These are phyloP conservation scores for Hydrotaea diabolus DNA, from an alignment of 2,888 invertebrate species.

Conservation along the genomic window DNA sequence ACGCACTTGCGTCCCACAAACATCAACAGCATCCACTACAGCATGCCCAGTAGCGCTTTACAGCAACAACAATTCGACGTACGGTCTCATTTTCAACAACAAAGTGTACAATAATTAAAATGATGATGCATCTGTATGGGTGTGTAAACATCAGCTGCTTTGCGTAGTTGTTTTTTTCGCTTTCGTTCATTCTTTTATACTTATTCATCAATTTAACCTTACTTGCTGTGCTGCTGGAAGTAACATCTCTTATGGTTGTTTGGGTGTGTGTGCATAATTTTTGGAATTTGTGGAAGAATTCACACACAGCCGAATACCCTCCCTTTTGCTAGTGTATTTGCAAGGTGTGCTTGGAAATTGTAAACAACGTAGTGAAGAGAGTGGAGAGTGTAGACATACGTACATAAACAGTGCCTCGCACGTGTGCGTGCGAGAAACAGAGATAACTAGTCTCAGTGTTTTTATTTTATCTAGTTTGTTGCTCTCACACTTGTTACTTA, in stretches of 20 bases:
- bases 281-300: slow-evolving; percentile 32
- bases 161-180: slow-evolving; percentile 37
- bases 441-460: neutral
- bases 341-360: slow-evolving; percentile 44
- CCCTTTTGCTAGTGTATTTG: slow-evolving; percentile 21
- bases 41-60: neutral
- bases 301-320: neutral
- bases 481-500: slow-evolving; percentile 57
- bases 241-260: neutral
- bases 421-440: slow-evolving; percentile 16
- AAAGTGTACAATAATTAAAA: neutral
- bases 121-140: slow-evolving; percentile 5
- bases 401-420: no score
- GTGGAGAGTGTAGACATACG: neutral
- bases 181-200: slow-evolving; percentile 21
- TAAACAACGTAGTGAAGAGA: neutral
- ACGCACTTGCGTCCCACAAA: no score
- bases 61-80: neutral
- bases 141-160: slow-evolving; percentile 55
- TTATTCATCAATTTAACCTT: slow-evolving; percentile 33
- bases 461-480: slow-evolving; percentile 10
- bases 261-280: neutral
- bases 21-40: slow-evolving; percentile 21
- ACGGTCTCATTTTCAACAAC: slow-evolving; percentile 28
- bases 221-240: slow-evolving; percentile 34